These are phyloP conservation scores for Rapana venosa DNA, from an alignment of 2,888 invertebrate species.

Conservation along the genomic window DNA sequence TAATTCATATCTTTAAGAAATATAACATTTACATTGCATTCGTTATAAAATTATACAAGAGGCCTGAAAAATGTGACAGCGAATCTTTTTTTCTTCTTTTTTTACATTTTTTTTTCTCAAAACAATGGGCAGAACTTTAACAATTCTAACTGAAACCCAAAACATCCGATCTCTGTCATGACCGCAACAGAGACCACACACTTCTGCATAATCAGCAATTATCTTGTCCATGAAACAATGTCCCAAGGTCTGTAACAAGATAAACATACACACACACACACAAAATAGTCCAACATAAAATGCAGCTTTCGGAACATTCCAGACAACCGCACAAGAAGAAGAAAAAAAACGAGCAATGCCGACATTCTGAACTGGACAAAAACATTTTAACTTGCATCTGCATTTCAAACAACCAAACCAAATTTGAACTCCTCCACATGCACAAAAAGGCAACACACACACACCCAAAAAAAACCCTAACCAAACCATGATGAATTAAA, in stretches of 20 bases:
- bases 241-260: background rate
- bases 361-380: background rate
- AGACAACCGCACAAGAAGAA: background rate
- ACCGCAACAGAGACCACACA: no score
- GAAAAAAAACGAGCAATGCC: background rate
- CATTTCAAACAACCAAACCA: background rate
- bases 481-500: background rate
- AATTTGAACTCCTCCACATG: background rate
- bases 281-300: background rate
- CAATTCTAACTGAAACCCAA: no score
- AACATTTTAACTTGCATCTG: background rate
- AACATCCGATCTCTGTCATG: no score
- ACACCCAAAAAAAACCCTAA: background rate
- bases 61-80: background rate
- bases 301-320: conserved; percentile 13
- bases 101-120: background rate
- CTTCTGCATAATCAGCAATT: no score
- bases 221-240: no score
- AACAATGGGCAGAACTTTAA: background rate
- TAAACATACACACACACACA: background rate
- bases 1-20: no score
- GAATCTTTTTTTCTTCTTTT: background rate
- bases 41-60: background rate
- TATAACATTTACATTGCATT: no score
- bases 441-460: background rate